Evolutionary conservation across 2,888 invertebrate species (phyloP).

Genomic region (Unio pictorum): DNA sequence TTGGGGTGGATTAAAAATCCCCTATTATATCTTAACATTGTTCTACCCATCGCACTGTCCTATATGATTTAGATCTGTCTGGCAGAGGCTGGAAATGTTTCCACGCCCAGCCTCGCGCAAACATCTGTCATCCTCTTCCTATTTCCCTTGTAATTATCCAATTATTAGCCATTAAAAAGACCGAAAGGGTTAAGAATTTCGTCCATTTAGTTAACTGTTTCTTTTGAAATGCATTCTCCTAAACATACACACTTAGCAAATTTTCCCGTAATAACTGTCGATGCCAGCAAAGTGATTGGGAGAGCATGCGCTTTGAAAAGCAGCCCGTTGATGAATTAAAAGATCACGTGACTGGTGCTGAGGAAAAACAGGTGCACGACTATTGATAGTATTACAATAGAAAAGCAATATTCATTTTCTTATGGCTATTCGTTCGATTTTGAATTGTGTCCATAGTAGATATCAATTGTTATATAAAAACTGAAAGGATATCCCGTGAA

Average conservation of each 20-base stretch:
- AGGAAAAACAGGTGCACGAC: conserved; percentile 46
- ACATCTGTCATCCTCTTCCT: conserved; percentile 19
- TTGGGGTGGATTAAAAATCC: too few relatives aligned
- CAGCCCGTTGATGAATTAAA: conserved; percentile 20
- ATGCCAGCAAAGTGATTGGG: conserved; percentile 1
- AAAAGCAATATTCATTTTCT: conserved; percentile 46
- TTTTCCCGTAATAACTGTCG: too few relatives aligned
- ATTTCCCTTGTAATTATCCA: conserved; percentile 29
- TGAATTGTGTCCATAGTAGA: conserved; percentile 19
- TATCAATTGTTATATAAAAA: conserved; percentile 10
- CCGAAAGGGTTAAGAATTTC: conserved; percentile 5
- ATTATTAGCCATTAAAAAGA: conserved; percentile 29
- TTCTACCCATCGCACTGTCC: too few relatives aligned
- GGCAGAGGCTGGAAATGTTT: too few relatives aligned
- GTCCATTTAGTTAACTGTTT: neutral
- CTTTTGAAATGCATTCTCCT: conserved; percentile 5
- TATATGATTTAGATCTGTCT: too few relatives aligned
- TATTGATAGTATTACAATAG: conserved; percentile 36
- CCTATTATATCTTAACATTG: too few relatives aligned
- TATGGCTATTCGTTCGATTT: conserved; percentile 33
- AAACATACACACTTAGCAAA: conserved; percentile 5
- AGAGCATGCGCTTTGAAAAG: neutral
- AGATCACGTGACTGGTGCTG: conserved; percentile 40
- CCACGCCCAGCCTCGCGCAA: neutral
- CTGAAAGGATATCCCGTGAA: neutral